These are phyloP conservation scores for Archips crataeganus DNA, from an alignment of 2,888 invertebrate genomes.

Conservation along the genomic window DNA sequence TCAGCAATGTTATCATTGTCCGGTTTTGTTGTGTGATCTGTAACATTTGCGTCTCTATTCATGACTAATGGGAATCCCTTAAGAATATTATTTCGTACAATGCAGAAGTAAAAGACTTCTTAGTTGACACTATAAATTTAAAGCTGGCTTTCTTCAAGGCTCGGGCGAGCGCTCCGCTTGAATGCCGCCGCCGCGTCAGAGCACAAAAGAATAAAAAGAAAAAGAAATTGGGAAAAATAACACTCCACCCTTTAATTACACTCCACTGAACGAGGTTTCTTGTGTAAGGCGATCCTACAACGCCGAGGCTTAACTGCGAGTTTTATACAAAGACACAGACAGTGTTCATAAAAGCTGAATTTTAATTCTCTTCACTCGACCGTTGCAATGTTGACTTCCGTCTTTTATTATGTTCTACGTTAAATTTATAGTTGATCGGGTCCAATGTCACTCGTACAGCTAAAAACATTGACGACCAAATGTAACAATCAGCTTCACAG, in stretches of 20 bases:
- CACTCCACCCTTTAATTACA: constrained; percentile 57
- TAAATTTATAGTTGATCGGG: not conserved
- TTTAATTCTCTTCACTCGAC: constrained; percentile 5
- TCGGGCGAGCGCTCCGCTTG: constrained; percentile 54
- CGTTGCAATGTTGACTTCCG: constrained; percentile 2
- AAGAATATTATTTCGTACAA: not conserved
- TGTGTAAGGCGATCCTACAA: constrained; percentile 24
- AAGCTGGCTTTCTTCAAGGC: constrained; percentile 25
- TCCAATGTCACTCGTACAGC: too few relatives aligned
- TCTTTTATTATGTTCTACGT: not conserved
- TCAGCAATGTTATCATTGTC: not conserved
- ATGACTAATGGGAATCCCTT: not conserved
- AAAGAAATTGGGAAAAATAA: constrained; percentile 56
- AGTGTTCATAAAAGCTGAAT: constrained; percentile 11
- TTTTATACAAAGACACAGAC: constrained; percentile 12
- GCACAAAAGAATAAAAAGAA: constrained; percentile 56
- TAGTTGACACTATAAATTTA: constrained; percentile 28
- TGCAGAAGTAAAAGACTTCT: constrained; percentile 14
- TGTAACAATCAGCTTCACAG: too few relatives aligned
- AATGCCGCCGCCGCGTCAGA: constrained; percentile 51
- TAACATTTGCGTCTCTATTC: not conserved
- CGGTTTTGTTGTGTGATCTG: not conserved
- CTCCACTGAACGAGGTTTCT: constrained; percentile 44
- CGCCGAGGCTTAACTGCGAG: constrained; percentile 3
- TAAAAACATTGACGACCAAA: too few relatives aligned